These are phyloP conservation scores for Sphaerophoria rueppellii DNA, from an alignment of 2,888 invertebrate species.

Conservation along the genomic window DNA sequence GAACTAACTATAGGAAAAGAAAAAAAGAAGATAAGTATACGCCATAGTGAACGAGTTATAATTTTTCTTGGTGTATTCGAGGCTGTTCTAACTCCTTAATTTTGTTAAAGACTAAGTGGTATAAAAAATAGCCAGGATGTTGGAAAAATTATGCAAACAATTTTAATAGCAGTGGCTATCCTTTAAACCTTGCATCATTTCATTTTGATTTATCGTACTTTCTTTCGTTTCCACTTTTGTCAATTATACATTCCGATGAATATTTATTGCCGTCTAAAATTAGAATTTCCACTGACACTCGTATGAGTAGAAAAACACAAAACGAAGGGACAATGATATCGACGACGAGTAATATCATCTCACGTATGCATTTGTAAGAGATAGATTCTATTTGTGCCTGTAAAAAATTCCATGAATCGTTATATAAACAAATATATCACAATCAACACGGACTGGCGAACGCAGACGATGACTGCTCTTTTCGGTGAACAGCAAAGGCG, in stretches of 20 bases:
- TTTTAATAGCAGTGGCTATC: too few species aligned
- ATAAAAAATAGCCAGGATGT: too few species aligned
- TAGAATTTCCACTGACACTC: conserved; percentile 51
- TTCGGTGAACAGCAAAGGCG: too few species aligned
- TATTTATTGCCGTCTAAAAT: conserved; percentile 67
- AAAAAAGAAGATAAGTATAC: too few species aligned
- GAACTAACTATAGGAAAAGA: too few species aligned
- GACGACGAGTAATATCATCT: conserved; percentile 57
- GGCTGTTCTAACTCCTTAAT: too few species aligned
- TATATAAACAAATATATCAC: conserved; percentile 66
- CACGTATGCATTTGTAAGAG: conserved; percentile 12
- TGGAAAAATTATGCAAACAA: too few species aligned
- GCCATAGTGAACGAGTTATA: too few species aligned
- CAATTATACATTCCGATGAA: conserved; percentile 72
- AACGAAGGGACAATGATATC: conserved; percentile 33
- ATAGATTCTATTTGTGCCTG: neutral
- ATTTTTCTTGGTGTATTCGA: too few species aligned
- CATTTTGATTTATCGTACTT: conserved; percentile 57
- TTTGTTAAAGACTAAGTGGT: too few species aligned
- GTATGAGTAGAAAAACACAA: conserved; percentile 1
- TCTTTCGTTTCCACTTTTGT: conserved; percentile 60
- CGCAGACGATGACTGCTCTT: conserved; percentile 26
- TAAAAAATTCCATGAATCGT: conserved; percentile 54
- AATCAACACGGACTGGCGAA: conserved; percentile 14
- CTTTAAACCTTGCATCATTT: neutral